Evolutionary conservation across 2,797 vertebrate species (phyloP).

Genomic region (Tiaroga cobitis): DNA sequence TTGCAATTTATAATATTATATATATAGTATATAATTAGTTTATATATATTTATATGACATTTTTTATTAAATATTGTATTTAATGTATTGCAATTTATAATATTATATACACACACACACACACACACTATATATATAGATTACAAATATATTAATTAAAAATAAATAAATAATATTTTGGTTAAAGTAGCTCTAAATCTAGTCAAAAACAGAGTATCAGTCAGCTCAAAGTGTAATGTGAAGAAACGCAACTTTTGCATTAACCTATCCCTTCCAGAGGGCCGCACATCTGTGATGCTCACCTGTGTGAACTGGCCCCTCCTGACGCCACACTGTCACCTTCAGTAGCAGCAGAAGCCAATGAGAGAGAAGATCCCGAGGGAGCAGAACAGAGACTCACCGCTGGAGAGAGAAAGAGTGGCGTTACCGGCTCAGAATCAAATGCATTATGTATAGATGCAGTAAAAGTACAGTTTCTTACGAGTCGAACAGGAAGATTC

Average conservation of each 20-base stretch:
- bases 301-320: conserved; percentile 80
- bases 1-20: too few relatives aligned
- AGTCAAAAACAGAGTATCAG: not conserved
- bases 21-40: too few relatives aligned
- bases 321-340: conserved; percentile 82
- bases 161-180: not conserved
- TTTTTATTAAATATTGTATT: too few relatives aligned
- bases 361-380: conserved; percentile 84
- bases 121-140: too few relatives aligned
- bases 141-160: not conserved
- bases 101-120: not conserved
- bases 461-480: conserved; percentile 68
- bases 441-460: not conserved
- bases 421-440: not conserved
- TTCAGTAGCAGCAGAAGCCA: conserved; percentile 86
- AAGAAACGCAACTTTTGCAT: not conserved
- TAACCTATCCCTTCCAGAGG: not conserved
- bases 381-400: conserved; percentile 83
- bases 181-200: not conserved
- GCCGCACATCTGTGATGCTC: not conserved
- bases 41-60: too few relatives aligned
- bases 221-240: not conserved
- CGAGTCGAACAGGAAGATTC: conserved; percentile 83
- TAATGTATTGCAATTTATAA: not conserved
- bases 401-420: conserved; percentile 65